Evolutionary conservation across 1,140 invertebrate species (phyloP).

Genomic region (Cydia pomonella): DNA sequence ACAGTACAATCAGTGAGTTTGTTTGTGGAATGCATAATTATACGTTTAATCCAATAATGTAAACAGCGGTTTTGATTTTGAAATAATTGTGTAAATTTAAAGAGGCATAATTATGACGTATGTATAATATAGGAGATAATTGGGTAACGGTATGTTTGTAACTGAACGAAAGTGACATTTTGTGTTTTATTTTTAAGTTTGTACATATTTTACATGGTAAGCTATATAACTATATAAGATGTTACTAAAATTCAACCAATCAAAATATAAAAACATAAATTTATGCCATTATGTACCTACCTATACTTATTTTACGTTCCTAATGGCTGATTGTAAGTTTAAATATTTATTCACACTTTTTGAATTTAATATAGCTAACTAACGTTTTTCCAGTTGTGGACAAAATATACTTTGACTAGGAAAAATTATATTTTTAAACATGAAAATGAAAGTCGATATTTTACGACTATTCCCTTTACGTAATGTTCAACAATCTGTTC

Average conservation of each 20-base stretch:
- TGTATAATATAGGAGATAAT: background rate
- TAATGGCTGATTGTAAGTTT: too few relatives aligned
- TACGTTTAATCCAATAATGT: constrained; percentile 27
- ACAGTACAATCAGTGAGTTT: constrained; percentile 46
- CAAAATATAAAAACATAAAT: too few relatives aligned
- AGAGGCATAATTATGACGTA: background rate
- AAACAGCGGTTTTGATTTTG: constrained; percentile 32
- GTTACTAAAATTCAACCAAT: too few relatives aligned
- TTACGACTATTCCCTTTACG: constrained; percentile 2
- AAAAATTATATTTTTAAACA: background rate
- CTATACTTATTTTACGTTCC: too few relatives aligned
- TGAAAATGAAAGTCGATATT: background rate
- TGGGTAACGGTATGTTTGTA: background rate
- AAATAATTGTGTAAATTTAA: background rate
- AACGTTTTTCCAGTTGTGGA: too few relatives aligned
- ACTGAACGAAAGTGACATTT: background rate
- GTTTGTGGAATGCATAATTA: constrained; percentile 37
- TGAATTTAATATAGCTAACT: too few relatives aligned
- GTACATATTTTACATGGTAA: too few relatives aligned
- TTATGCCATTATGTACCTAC: too few relatives aligned
- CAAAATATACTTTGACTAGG: too few relatives aligned
- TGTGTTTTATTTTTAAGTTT: background rate
- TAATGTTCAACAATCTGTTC: constrained; percentile 39
- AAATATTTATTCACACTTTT: too few relatives aligned
- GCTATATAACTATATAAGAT: too few relatives aligned